A percentile compares a stretch with the other conserved stretches of the same genome.
These are phyloP conservation scores for Upupa epops DNA, from an alignment of 2,113 vertebrate species.

Conservation along the genomic window DNA sequence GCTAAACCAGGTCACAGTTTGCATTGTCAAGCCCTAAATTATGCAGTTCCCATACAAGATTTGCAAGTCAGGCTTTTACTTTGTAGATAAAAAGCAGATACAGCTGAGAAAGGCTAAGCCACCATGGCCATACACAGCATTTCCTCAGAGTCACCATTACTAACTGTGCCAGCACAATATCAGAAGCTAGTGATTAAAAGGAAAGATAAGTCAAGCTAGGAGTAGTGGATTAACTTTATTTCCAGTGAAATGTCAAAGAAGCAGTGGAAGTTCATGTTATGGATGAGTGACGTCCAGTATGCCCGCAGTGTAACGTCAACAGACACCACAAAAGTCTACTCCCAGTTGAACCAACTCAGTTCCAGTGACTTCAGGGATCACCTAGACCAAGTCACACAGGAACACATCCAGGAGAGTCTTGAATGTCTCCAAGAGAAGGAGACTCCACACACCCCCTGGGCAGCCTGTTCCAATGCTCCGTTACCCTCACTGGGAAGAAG, in stretches of 20 bases:
- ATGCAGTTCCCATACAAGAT: neutral
- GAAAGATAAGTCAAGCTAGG: neutral
- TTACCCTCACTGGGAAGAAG: no score
- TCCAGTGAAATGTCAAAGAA: neutral
- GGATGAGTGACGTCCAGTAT: neutral
- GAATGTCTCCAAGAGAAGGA: no score
- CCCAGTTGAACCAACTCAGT: neutral
- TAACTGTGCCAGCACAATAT: neutral
- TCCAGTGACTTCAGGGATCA: neutral
- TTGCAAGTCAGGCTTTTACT: neutral
- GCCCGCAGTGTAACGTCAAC: neutral
- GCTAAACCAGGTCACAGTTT: neutral
- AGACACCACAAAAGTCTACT: neutral
- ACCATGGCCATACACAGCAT: neutral
- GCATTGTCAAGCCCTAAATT: neutral
- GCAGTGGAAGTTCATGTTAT: neutral
- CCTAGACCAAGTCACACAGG: no score
- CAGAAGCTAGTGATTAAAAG: neutral
- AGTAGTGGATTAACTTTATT: neutral
- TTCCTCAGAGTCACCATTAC: neutral
- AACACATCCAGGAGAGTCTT: no score
- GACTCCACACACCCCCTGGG: no score
- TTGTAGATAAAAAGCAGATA: slow-evolving; percentile 5
- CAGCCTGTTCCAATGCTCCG: no score
- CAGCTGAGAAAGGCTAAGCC: neutral